Evolutionary conservation across 2,888 invertebrate genomes (phyloP), one percentile per base, ranked within the genome.

Genomic region (Holacanthella duospinosa): DNA sequence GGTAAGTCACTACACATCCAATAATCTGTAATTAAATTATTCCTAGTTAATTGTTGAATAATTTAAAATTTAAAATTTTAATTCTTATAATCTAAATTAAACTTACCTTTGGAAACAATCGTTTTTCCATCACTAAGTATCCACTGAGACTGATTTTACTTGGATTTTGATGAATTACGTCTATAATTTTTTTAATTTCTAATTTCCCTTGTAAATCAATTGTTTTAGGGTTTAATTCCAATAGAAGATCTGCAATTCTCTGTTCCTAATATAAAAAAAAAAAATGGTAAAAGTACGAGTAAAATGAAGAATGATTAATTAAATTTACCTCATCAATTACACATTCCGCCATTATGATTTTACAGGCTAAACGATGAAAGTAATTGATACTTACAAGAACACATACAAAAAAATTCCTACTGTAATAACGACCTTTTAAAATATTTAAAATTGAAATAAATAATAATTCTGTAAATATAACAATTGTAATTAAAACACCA

Each of bases 311-410:
- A n/a, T n/a, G n/a, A n/a, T n/a, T n/a, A n/a, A n/a, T n/a, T n/a
- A n/a, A n/a, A n/a, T n/a, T n/a, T n/a, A 36, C 36, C 36, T 36
- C 36, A 6, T 36, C 36, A 16, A 36, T 16, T 21, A 57, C 36
- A 4, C 24, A 2, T 29, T 57, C 29, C 6, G 57, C 57, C 36
- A 29, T 57, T 2, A 57, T 4, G 21, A 57, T 57, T 57, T 57
- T 57, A 4, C 12, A 9, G 3, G n/a, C 29, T n/a, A 19, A n/a
- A 19, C 57, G 3, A 6, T 27, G 27, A 2, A 57, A 4, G 24
- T 57, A 57, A 28, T 16, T n/a, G 3, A 29, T 16, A 28, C 29
- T 3, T 4, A 57, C 4, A 19, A 57, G 3, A 28, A n/a, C 36
- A 24, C 28, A 57, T 12, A 57, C 16, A 9, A 27, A 29, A 29